These are phyloP conservation scores for Adoxophyes honmai DNA, from an alignment of 1,140 invertebrate species.

Conservation along the genomic window DNA sequence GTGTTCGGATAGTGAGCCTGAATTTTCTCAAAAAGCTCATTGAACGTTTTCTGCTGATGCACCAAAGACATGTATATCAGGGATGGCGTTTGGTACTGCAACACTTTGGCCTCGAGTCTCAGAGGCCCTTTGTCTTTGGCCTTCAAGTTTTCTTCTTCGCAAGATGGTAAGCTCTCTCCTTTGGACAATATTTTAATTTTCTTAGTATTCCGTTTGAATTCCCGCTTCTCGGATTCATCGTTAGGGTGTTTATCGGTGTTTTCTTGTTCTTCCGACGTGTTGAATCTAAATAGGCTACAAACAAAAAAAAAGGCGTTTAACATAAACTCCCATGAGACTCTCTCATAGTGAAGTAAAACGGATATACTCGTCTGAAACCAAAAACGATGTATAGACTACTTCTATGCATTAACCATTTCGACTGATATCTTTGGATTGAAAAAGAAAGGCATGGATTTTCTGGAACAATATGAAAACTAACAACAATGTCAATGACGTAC, in stretches of 20 bases:
- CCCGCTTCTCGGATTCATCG: conserved; percentile 22
- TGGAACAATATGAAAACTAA: too few species aligned
- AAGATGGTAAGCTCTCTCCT: conserved; percentile 19
- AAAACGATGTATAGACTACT: too few species aligned
- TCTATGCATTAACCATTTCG: too few species aligned
- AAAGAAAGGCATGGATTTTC: too few species aligned
- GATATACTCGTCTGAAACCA: too few species aligned
- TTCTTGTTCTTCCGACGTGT: conserved; percentile 40
- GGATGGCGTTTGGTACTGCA: conserved; percentile 72
- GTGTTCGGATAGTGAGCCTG: conserved; percentile 70
- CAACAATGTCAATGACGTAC: conserved; percentile 46
- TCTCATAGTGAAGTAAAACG: too few species aligned
- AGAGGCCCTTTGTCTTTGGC: conserved; percentile 72
- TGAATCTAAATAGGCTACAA: conserved; percentile 53
- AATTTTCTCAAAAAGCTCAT: conserved; percentile 60
- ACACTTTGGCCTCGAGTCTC: conserved; percentile 67
- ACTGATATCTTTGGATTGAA: too few species aligned
- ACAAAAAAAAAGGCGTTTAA: too few species aligned
- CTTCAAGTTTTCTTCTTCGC: conserved; percentile 37
- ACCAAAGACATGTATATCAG: conserved; percentile 73
- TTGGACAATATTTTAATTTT: conserved; percentile 28
- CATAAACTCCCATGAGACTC: too few species aligned
- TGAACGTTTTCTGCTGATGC: conserved; percentile 52
- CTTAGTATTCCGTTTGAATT: conserved; percentile 17
- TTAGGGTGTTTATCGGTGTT: conserved; percentile 41